Evolutionary conservation across 2,797 vertebrate species (phyloP).

Genomic region (Acanthis flammea): DNA sequence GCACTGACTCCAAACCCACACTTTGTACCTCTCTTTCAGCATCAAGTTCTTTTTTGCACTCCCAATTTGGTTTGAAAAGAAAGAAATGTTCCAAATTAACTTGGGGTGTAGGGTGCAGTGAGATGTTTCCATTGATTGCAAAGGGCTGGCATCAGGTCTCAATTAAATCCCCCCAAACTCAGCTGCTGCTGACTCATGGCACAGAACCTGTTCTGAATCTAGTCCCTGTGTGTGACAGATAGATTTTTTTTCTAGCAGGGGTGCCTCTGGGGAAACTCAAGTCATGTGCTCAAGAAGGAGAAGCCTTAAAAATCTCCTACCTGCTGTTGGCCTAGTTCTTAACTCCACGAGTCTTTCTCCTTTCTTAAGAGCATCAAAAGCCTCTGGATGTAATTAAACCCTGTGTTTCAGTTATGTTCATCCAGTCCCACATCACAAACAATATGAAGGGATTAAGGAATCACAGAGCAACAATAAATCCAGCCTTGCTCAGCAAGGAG

Average conservation of each 20-base stretch:
- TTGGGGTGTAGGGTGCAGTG: not conserved
- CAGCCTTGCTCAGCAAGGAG: not conserved
- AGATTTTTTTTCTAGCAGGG: not conserved
- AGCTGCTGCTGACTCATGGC: not conserved
- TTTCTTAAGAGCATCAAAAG: conserved; percentile 26
- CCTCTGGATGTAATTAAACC: not conserved
- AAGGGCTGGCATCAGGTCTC: not conserved
- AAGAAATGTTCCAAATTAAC: not conserved
- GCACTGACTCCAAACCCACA: not conserved
- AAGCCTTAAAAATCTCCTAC: not conserved
- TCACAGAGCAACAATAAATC: not conserved
- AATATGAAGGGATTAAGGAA: not conserved
- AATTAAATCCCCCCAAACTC: not conserved
- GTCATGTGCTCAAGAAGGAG: not conserved
- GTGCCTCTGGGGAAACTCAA: not conserved
- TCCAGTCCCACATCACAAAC: conserved; percentile 5
- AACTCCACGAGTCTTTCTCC: not conserved
- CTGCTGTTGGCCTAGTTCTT: conserved; percentile 1
- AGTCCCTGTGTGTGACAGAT: not conserved
- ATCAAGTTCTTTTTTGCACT: not conserved
- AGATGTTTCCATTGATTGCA: not conserved
- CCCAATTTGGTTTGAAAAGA: not conserved
- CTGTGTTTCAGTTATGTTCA: not conserved
- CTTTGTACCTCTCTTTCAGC: not conserved
- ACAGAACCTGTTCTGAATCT: not conserved